Conservation (phyloP, 1,140 invertebrate genomes). For the Bombus consobrinus region DNA sequence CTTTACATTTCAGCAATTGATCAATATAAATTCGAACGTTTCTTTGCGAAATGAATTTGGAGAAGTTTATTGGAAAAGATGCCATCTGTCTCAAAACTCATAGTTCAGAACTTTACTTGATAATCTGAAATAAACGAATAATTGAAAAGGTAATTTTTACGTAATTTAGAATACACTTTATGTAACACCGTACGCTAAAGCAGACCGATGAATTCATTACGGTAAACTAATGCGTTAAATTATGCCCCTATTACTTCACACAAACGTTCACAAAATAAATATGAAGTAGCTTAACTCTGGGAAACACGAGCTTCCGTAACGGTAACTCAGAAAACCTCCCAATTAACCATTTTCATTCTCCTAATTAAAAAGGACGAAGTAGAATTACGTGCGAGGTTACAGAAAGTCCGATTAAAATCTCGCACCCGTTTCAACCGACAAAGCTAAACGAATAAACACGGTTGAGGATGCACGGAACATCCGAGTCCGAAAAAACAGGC, state of each 20-base stretch:
- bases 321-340: too few species aligned
- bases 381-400: background rate
- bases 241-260: background rate
- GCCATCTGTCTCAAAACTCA: background rate
- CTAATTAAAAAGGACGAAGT: background rate
- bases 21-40: background rate
- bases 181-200: too few species aligned
- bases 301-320: too few species aligned
- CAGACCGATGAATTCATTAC: too few species aligned
- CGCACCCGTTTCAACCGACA: background rate
- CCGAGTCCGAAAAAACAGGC: background rate
- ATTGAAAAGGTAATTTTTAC: background rate
- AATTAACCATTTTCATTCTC: background rate
- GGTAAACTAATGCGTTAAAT: background rate
- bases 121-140: background rate
- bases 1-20: background rate
- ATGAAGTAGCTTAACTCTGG: background rate
- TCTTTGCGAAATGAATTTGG: background rate
- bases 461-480: background rate
- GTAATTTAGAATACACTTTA: too few species aligned
- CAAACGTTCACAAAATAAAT: background rate
- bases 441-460: background rate
- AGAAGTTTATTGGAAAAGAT: background rate
- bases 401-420: slow-evolving; percentile 1
- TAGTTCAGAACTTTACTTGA: background rate